phyloP scores from a whole-genome alignment of 2,113 vertebrate genomes.

The Aptenodytes forsteri region DNA sequence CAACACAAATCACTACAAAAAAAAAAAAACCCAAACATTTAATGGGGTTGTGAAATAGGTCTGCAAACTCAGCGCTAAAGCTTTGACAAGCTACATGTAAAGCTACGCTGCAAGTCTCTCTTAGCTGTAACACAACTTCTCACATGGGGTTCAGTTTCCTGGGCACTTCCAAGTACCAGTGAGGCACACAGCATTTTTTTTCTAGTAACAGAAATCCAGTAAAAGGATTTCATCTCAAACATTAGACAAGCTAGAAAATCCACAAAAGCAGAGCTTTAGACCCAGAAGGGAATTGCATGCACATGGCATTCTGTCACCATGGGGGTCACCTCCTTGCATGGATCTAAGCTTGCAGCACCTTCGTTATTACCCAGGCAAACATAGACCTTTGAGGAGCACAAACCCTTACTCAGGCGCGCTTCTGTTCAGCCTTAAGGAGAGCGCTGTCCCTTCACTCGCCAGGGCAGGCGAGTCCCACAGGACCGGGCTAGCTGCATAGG shows the following conservation, averaged over 20 bases:
- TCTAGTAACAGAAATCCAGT: not conserved
- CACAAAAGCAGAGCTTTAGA: not conserved
- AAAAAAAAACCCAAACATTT: rapidly evolving
- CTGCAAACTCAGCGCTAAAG: not conserved
- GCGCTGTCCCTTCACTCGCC: rapidly evolving
- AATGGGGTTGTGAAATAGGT: rapidly evolving
- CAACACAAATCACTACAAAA: not conserved
- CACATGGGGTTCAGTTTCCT: rapidly evolving
- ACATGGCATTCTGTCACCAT: rapidly evolving
- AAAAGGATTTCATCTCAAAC: not conserved
- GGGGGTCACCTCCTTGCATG: too few species aligned
- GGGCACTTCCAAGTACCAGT: rapidly evolving
- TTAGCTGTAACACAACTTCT: too few species aligned
- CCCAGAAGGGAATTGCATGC: rapidly evolving
- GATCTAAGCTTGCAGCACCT: too few species aligned
- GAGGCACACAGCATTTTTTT: not conserved
- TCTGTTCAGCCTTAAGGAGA: not conserved
- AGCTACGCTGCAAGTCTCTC: rapidly evolving
- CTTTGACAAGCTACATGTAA: rapidly evolving
- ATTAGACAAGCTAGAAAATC: not conserved
- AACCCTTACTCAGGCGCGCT: rapidly evolving
- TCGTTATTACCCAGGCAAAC: rapidly evolving
- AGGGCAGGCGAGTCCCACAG: not conserved
- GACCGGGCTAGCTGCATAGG: rapidly evolving
- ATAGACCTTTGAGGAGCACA: not conserved